Conservation (phyloP, 2,888 invertebrate species). For the Hydroisotoma schaefferi region DNA sequence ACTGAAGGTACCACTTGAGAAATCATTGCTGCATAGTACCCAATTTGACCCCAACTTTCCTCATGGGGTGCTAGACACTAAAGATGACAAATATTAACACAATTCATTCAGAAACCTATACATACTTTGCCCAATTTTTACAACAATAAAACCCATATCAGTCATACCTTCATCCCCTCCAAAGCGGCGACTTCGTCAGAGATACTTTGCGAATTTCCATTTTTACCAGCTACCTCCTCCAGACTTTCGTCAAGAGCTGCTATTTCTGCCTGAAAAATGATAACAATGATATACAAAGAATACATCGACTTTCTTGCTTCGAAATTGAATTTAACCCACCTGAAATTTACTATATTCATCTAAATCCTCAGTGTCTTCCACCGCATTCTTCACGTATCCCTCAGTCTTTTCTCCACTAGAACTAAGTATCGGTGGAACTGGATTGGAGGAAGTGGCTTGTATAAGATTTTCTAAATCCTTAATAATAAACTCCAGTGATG, state of each 20-base stretch:
- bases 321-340: slow-evolving; percentile 17
- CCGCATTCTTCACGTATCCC: no score
- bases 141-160: neutral
- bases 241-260: slow-evolving; percentile 17
- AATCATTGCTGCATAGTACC: slow-evolving; percentile 81
- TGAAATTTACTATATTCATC: slow-evolving; percentile 33
- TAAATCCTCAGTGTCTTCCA: neutral
- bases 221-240: neutral
- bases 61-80: slow-evolving; percentile 75
- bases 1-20: slow-evolving; percentile 61
- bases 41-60: slow-evolving; percentile 68
- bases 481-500: slow-evolving; percentile 35
- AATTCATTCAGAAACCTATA: neutral
- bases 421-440: neutral
- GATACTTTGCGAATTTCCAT: slow-evolving; percentile 48
- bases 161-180: slow-evolving; percentile 66
- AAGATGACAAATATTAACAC: neutral
- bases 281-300: neutral
- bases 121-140: neutral
- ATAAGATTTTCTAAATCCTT: slow-evolving; percentile 36
- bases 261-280: slow-evolving; percentile 31
- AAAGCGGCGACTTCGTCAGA: slow-evolving; percentile 62
- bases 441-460: neutral
- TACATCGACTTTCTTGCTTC: neutral
- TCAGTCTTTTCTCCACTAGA: neutral